Evolutionary conservation across 2,113 vertebrate species (phyloP).

Genomic region (Apus apus): DNA sequence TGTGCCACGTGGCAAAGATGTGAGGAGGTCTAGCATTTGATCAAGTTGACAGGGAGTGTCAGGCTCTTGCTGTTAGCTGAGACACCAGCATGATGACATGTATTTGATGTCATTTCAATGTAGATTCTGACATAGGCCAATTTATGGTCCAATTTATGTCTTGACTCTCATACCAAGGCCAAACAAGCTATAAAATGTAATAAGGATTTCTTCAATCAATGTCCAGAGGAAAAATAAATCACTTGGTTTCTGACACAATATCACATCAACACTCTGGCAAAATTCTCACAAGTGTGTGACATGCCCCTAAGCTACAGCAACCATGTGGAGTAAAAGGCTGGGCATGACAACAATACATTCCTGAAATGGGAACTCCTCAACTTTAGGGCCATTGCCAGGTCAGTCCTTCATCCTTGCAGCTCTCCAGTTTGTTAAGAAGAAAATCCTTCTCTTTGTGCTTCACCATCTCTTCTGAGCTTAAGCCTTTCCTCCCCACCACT

Average conservation of each 20-base stretch:
- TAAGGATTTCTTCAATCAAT: slow-evolving; percentile 85
- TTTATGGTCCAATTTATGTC: slow-evolving; percentile 83
- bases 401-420: slow-evolving; percentile 14
- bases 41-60: slow-evolving; percentile 68
- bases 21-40: slow-evolving; percentile 64
- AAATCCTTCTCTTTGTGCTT: neutral
- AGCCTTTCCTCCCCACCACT: neutral
- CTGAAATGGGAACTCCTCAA: slow-evolving; percentile 22
- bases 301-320: slow-evolving; percentile 68
- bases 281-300: slow-evolving; percentile 78
- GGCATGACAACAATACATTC: neutral
- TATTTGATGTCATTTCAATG: slow-evolving; percentile 77
- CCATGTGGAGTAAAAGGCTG: slow-evolving; percentile 22
- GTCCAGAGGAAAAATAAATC: slow-evolving; percentile 84
- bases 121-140: slow-evolving; percentile 80
- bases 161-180: slow-evolving; percentile 78
- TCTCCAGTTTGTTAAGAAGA: slow-evolving; percentile 43
- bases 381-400: slow-evolving; percentile 43
- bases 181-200: slow-evolving; percentile 82
- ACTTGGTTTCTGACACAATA: slow-evolving; percentile 76
- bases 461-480: neutral
- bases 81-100: slow-evolving; percentile 60
- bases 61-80: slow-evolving; percentile 55
- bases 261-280: slow-evolving; percentile 76
- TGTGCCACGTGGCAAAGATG: slow-evolving; percentile 46